A percentile compares a stretch with the other conserved stretches of the same genome.
phyloP scores from a whole-genome alignment of 35 echinoderm and acorn worm species.

The Anneissia japonica region DNA sequence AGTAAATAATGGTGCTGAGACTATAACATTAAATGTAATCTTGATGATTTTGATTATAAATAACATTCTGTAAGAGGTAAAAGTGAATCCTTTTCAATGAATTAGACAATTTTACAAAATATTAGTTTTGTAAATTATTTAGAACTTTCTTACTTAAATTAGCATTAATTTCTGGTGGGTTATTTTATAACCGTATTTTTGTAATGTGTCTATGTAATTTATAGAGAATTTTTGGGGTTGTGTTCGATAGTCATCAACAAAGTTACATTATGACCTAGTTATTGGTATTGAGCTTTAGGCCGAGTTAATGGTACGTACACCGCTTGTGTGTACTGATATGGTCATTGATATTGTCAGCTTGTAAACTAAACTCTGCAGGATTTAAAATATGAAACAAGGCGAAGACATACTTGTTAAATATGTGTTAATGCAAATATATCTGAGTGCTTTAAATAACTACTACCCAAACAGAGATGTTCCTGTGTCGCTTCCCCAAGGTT shows the following conservation, averaged over 20 bases:
- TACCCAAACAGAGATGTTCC: background rate
- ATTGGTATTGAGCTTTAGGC: background rate
- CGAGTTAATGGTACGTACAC: background rate
- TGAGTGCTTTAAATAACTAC: background rate
- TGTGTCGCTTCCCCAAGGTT: background rate
- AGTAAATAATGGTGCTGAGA: background rate
- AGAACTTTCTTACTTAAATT: background rate
- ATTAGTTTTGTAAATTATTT: background rate
- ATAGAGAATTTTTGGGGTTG: background rate
- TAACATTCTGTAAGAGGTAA: background rate
- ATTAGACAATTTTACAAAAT: background rate
- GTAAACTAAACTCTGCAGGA: background rate
- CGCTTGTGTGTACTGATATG: background rate
- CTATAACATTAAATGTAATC: background rate
- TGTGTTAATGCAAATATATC: background rate
- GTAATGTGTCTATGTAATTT: background rate
- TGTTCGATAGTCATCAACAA: background rate
- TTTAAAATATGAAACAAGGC: background rate
- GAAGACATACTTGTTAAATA: no score
- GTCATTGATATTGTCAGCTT: background rate
- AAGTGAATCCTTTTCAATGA: background rate
- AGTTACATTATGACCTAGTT: background rate
- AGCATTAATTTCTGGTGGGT: background rate
- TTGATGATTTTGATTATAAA: background rate
- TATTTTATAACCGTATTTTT: background rate